phyloP scores from a whole-genome alignment of 2,797 vertebrate genomes.

The Danio aesculapii region DNA sequence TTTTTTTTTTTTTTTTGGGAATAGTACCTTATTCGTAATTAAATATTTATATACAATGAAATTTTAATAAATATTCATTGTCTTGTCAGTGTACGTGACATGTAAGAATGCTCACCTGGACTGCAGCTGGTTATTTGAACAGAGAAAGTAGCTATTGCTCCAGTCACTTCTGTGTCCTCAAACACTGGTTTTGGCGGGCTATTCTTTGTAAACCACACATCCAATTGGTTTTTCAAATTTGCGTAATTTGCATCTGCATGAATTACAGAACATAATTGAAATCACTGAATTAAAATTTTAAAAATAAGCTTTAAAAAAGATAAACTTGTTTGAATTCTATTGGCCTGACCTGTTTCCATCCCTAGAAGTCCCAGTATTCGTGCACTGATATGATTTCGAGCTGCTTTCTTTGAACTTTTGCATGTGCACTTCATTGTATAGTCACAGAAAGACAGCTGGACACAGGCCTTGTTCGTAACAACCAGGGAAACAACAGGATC shows the following conservation, averaged over 20 bases:
- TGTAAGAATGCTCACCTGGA: slow-evolving; percentile 54
- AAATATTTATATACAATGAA: no score
- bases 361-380: slow-evolving; percentile 62
- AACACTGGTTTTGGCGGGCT: slow-evolving; percentile 54
- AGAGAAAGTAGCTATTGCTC: slow-evolving; percentile 63
- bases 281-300: background rate
- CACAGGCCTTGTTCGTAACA: slow-evolving; percentile 21
- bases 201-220: slow-evolving; percentile 63
- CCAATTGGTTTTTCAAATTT: slow-evolving; percentile 52
- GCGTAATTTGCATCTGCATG: slow-evolving; percentile 19
- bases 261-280: background rate
- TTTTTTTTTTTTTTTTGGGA: no score
- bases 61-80: background rate
- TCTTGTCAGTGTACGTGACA: background rate
- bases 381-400: slow-evolving; percentile 48
- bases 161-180: slow-evolving; percentile 47
- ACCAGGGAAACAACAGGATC: background rate
- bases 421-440: slow-evolving; percentile 52
- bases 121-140: slow-evolving; percentile 48
- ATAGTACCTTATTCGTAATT: no score
- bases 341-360: slow-evolving; percentile 48
- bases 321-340: background rate
- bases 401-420: slow-evolving; percentile 44
- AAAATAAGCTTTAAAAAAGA: background rate
- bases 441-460: slow-evolving; percentile 51